Conservation (phyloP, 1,140 invertebrate species). For the Brachionus manjavacas region DNA sequence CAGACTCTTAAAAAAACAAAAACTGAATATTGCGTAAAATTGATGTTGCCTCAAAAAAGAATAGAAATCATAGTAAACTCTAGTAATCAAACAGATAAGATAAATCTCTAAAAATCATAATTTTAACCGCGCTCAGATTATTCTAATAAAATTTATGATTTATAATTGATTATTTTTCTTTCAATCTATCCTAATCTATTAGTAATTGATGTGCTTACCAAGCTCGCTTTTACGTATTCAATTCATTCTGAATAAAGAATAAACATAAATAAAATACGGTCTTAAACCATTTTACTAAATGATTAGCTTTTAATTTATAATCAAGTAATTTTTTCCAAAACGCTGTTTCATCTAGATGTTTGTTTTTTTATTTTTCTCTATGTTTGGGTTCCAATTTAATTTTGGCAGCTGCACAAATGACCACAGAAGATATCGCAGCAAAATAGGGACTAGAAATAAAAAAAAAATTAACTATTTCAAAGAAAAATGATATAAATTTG, state of each 20-base stretch:
- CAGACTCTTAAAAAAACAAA: background rate
- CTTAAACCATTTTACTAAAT: background rate
- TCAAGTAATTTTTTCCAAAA: background rate
- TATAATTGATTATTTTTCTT: constrained; percentile 6
- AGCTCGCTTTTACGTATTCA: background rate
- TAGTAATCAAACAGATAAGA: background rate
- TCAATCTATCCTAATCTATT: background rate
- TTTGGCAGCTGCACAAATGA: background rate
- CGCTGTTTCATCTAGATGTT: background rate
- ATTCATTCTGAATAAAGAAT: background rate
- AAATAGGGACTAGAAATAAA: no score
- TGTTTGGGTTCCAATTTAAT: background rate
- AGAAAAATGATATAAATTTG: no score
- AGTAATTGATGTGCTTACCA: background rate
- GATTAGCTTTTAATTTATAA: background rate
- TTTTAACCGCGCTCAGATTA: background rate
- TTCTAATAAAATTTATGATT: background rate
- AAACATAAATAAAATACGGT: background rate
- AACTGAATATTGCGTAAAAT: background rate
- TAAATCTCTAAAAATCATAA: background rate
- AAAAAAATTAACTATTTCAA: no score
- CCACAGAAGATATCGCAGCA: no score
- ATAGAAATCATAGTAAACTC: background rate
- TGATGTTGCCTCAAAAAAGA: background rate
- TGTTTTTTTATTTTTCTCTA: background rate